Evolutionary conservation across 2,797 vertebrate genomes (phyloP), one percentile per base, ranked within the genome.

Genomic region (Sebastes cheni): DNA sequence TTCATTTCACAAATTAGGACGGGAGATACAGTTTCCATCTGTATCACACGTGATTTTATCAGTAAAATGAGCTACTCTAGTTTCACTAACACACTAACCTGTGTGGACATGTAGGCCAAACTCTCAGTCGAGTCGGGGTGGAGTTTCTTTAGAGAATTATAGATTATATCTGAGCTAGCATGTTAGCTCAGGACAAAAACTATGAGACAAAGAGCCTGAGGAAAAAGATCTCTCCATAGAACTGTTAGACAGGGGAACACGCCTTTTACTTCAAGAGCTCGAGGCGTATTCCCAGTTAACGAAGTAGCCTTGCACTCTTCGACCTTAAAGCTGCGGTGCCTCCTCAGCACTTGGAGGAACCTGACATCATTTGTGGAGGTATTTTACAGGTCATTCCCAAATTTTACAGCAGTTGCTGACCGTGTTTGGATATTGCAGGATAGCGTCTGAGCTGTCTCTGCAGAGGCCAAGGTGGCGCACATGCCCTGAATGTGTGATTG

Each of bases 281-380:
- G 14, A 54, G 72, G 73, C 25, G 4, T 66, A 73, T 81, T 80
- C 50, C 54, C n/a, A 72, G 56, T 81, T 86, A 79, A 83, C 82
- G 42, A 88, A 60, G 59, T 67, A 52, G 58, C 67, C 79, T 71
- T 83, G 66, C 55, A 55, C 58, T 46, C 22, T 55, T 22, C 58
- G 59, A 30, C 64, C 67, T 11, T n/a, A 36, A 64, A 18, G 50
- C 70, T 60, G 65, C 8, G 72, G 61, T 77, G 72, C 85, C 79
- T 65, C 64, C 62, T 79, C 77, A 73, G 86, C 71, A 79, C 83
- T 86, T 59, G 55, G 59, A 75, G 59, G 71, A 83, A 73, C 78
- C 71, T 82, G 86, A 84, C 73, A 91, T 82, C 76, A 81, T 85
- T 88, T 80, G 87, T 83, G 64, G 79, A 84, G 65, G 84, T 74